Base-by-base conservation (phyloP, 2,888 invertebrate genomes). In the Tachina lurida region DNA sequence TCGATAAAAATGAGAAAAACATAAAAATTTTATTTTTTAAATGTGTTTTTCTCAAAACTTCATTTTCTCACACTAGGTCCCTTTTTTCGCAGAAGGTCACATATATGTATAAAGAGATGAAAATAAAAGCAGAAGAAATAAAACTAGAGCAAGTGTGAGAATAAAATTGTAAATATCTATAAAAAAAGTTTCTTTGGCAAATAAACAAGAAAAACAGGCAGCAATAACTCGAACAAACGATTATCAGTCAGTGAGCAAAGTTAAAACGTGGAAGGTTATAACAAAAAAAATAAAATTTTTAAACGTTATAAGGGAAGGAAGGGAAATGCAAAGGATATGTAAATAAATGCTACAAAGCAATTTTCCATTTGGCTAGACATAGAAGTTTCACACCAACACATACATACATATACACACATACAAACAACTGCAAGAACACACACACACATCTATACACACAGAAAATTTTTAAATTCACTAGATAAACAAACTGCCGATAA, bases 291-390 rank as follows among this genome's bases (percentile, higher is more conserved):
- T 3, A 22, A 10, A 13, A 22, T 22, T 3, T 10, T 71, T 70
- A 62, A 62, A 70, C 12, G 17, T 54, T n/a, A 8, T 45, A 31
- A n/a, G 67, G 47, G 54, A 76, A 68, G 62, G 58, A 52, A 60
- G 62, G 58, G 15, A 17, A 67, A 60, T 67, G 39, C 75, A 75
- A 56, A 62, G 75, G 63, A 75, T 75, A 83, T 86, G 83, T 83
- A 86, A 82, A 83, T 83, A 83, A 73, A 67, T 78, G 60, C 60
- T 83, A 39, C 71, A 84, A 86, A 84, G 78, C 83, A 83, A 84
- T 83, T 83, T 86, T 86, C 84, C 86, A 76, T 80, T 80, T 86
- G 71, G 79, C 65, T 73, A 76, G 76, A 76, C 82, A 83, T 58
- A 31, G 39, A 71, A 74, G 71, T 56, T 49, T 79, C 31, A 71